Evolutionary conservation across 2,888 invertebrate genomes (phyloP), one percentile per base, ranked within the genome.

Genomic region (Drosophila mayaguana): DNA sequence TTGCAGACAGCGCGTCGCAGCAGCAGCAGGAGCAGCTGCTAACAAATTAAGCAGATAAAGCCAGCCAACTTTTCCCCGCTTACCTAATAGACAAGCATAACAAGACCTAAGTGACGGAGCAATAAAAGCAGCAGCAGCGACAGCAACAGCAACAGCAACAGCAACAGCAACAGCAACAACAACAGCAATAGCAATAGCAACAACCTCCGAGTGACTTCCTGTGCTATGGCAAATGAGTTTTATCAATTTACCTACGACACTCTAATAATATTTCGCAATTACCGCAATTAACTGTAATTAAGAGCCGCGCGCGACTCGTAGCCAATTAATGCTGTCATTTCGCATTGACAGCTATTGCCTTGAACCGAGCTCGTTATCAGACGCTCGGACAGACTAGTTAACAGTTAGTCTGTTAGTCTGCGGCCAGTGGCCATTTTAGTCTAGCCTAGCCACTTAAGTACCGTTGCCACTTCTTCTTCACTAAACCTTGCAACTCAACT

Each of bases 201-300:
- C 61, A 43, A 38, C 54, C 34, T 34, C 14, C 18, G n/a, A 28
- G 56, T 40, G 18, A 28, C 56, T 65, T 57, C 50, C 64, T 56
- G 62, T 34, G 60, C 63, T 36, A n/a, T 28, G 69, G 60, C 43
- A 71, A 73, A 72, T 78, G 75, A 73, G 76, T 83, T 83, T 86
- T 80, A 83, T 81, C 83, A 86, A 86, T 88, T 86, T 78, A 82
- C 86, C 83, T 70, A 42, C 46, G 57, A 54, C 72, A 64, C 63
- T 74, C 81, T 88, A 87, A 88, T 91, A 86, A 88, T 87, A 83
- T 90, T 90, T 83, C 71, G 78, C 83, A 89, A 91, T 91, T 91
- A 88, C 83, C 87, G 80, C 90, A 90, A 91, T 91, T 91, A 91
- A 76, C 83, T 78, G 83, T 80, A 83, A 91, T 91, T 88, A 88